Percentiles rank a stretch among this genome's conserved stretches.
Evolutionary conservation across 2,797 vertebrate genomes (phyloP).

Genomic region (Rhincodon typus): DNA sequence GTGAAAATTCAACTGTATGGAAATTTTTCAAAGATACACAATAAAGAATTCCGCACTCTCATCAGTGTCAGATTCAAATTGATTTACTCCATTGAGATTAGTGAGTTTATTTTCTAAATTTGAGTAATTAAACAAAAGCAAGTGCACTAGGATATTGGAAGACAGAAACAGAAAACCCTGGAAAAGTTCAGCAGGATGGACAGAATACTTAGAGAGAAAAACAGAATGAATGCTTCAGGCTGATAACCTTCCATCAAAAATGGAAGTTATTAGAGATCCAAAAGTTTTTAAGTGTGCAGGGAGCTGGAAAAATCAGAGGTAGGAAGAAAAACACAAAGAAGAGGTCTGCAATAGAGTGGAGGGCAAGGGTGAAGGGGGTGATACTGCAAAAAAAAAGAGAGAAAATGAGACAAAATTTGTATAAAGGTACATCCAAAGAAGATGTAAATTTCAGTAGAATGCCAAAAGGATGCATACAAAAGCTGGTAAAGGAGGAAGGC

Average conservation of each 20-base stretch:
- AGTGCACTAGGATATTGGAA: neutral
- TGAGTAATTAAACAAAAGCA: neutral
- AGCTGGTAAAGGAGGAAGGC: neutral
- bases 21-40: conserved; percentile 28
- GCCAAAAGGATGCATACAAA: neutral
- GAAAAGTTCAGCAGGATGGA: neutral
- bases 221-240: neutral
- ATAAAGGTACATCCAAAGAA: neutral
- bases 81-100: neutral
- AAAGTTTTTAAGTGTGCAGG: neutral
- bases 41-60: conserved; percentile 19
- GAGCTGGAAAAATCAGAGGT: neutral
- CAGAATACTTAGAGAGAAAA: neutral
- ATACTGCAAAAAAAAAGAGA: neutral
- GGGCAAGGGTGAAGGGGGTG: neutral
- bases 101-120: neutral
- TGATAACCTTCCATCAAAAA: neutral
- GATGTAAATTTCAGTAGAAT: neutral
- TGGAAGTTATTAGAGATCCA: neutral
- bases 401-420: neutral
- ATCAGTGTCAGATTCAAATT: neutral
- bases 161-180: neutral
- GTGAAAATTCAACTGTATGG: neutral
- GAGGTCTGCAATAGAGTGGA: neutral
- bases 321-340: neutral